These are phyloP conservation scores for Colletes latitarsis DNA, from an alignment of 1,140 invertebrate species.

Conservation along the genomic window DNA sequence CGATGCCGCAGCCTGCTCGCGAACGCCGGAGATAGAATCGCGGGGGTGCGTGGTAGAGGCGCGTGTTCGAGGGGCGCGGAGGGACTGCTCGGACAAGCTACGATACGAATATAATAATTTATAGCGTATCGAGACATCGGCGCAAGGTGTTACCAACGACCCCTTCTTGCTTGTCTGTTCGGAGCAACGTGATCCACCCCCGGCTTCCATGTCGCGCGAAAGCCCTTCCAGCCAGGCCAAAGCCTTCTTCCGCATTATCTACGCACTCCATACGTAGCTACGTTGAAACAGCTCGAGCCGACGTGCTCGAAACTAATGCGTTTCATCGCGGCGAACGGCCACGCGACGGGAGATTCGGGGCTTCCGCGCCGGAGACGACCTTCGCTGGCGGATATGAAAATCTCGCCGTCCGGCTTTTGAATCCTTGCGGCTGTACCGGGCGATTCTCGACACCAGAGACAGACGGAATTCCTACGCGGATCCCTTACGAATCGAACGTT, in stretches of 20 bases:
- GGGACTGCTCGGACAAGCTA: slow-evolving; percentile 22
- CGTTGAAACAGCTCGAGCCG: slow-evolving; percentile 58
- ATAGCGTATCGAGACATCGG: slow-evolving; percentile 72
- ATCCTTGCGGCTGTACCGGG: not conserved
- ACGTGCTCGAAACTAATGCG: slow-evolving; percentile 66
- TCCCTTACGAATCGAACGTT: too few relatives aligned
- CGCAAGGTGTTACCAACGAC: slow-evolving; percentile 69
- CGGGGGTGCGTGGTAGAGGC: slow-evolving; percentile 6
- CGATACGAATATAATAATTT: slow-evolving; percentile 73
- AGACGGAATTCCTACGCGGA: too few relatives aligned
- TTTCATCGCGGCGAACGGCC: slow-evolving; percentile 29
- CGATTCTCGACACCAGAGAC: not conserved
- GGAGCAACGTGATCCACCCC: slow-evolving; percentile 1
- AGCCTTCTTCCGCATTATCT: slow-evolving; percentile 59
- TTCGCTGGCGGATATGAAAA: slow-evolving; percentile 3
- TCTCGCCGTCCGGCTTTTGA: slow-evolving; percentile 5
- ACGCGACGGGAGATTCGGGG: not conserved
- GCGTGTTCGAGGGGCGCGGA: not conserved
- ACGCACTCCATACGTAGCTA: slow-evolving; percentile 64
- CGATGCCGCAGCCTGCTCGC: slow-evolving; percentile 15
- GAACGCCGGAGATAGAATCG: slow-evolving; percentile 23
- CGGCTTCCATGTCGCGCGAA: slow-evolving; percentile 6
- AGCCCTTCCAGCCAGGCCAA: slow-evolving; percentile 16
- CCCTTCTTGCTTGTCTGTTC: slow-evolving; percentile 36
- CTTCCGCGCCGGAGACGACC: not conserved